Percentiles rank a stretch among this genome's conserved stretches.
Conservation (phyloP, 2,797 vertebrate genomes). For the Fistularia tabacaria region DNA sequence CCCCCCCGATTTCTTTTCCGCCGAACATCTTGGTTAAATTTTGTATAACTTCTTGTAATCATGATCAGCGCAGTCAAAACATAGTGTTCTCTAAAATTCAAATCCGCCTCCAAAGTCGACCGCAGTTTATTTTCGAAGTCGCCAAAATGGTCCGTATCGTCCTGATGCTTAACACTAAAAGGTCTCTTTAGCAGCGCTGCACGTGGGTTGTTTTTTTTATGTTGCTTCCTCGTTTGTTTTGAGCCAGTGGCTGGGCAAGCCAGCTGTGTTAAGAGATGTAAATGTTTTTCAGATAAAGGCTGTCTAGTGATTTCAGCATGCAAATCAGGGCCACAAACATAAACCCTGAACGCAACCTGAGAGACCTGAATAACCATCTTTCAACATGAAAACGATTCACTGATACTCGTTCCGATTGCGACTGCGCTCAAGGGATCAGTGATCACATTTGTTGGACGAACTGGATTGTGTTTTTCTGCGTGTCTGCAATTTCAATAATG, state of each 20-base stretch:
- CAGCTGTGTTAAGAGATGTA: slow-evolving; percentile 81
- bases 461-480: neutral
- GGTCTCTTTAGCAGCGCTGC: slow-evolving; percentile 75
- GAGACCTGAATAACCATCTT: slow-evolving; percentile 42
- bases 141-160: slow-evolving; percentile 61
- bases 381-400: neutral
- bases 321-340: slow-evolving; percentile 66
- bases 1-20: no score
- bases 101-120: slow-evolving; percentile 48
- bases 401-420: slow-evolving; percentile 10
- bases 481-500: no score
- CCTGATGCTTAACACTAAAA: slow-evolving; percentile 68
- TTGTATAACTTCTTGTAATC: no score
- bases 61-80: slow-evolving; percentile 34
- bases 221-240: slow-evolving; percentile 65
- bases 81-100: slow-evolving; percentile 61
- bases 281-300: slow-evolving; percentile 68
- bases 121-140: slow-evolving; percentile 68
- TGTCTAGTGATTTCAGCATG: slow-evolving; percentile 70
- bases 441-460: neutral
- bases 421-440: neutral
- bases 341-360: slow-evolving; percentile 44
- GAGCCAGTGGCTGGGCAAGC: slow-evolving; percentile 65
- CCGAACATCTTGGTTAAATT: no score
- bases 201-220: slow-evolving; percentile 68